phyloP scores from a whole-genome alignment of 2,113 vertebrate genomes.

The Terrapene triunguis region DNA sequence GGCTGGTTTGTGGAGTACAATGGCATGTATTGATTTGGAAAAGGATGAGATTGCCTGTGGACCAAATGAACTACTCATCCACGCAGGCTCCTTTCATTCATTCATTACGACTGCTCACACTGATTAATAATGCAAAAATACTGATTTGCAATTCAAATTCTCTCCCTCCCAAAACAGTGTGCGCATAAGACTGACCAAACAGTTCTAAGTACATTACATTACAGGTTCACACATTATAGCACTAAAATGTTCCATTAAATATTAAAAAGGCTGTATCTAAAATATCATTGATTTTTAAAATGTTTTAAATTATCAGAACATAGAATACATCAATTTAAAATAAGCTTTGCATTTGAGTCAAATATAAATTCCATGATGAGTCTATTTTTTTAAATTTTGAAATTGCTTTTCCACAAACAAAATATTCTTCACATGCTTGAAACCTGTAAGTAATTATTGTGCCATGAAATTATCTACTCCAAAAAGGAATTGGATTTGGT shows the following conservation, averaged over 20 bases:
- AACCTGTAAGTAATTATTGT: not conserved
- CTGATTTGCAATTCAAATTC: slow-evolving; percentile 45
- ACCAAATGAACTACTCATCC: slow-evolving; percentile 36
- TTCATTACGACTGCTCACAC: slow-evolving; percentile 2
- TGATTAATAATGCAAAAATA: slow-evolving; percentile 41
- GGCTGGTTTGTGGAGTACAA: slow-evolving; percentile 14
- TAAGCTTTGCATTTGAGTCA: not conserved
- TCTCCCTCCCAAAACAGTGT: not conserved
- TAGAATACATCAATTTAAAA: accelerated
- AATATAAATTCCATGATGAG: not conserved
- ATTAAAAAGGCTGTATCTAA: not conserved
- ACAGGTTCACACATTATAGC: not conserved
- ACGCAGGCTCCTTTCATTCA: slow-evolving; percentile 21
- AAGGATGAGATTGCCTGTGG: slow-evolving; percentile 41
- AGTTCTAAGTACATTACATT: not conserved
- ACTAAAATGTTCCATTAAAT: not conserved
- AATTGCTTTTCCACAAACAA: not conserved
- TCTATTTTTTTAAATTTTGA: not conserved
- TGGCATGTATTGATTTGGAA: slow-evolving; percentile 46
- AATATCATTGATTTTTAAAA: not conserved
- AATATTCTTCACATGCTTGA: not conserved
- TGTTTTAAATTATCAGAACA: not conserved
- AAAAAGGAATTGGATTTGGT: not conserved
- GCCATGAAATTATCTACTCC: not conserved
- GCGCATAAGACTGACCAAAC: not conserved